phyloP scores from a whole-genome alignment of 2,888 invertebrate genomes.

The Agrilus mali region DNA sequence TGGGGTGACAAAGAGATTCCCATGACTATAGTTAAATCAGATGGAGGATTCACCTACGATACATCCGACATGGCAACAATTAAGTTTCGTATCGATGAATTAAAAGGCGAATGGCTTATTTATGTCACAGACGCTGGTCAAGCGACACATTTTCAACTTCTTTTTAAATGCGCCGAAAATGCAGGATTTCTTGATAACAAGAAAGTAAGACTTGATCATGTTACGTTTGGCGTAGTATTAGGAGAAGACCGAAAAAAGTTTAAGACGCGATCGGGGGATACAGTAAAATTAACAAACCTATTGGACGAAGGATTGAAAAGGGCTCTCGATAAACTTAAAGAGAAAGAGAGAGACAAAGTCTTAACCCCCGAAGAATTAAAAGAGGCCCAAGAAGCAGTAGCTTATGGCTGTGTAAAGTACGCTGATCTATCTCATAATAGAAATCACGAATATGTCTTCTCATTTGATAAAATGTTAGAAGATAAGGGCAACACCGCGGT shows the following conservation, averaged over 20 bases:
- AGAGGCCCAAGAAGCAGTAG: constrained; percentile 78
- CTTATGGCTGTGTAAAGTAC: constrained; percentile 98
- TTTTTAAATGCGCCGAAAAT: constrained; percentile 69
- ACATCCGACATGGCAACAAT: constrained; percentile 95
- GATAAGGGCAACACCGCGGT: constrained; percentile 99
- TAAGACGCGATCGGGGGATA: constrained; percentile 95
- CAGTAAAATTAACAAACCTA: constrained; percentile 68
- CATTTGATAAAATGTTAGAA: constrained; percentile 98
- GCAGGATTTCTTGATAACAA: constrained; percentile 55
- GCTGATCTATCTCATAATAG: constrained; percentile 92
- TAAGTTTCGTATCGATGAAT: constrained; percentile 69
- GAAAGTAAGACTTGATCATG: constrained; percentile 69
- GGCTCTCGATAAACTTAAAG: constrained; percentile 67
- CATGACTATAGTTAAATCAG: constrained; percentile 89
- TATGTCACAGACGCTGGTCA: constrained; percentile 95
- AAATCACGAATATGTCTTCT: constrained; percentile 90
- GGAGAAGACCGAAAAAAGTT: constrained; percentile 99
- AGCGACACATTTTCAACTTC: constrained; percentile 55
- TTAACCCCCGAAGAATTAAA: constrained; percentile 69
- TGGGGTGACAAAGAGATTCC: constrained; percentile 69
- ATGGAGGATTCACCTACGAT: constrained; percentile 95
- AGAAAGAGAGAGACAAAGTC: constrained; percentile 78
- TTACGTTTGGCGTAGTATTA: constrained; percentile 91
- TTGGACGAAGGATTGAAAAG: constrained; percentile 84
- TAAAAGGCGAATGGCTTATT: constrained; percentile 78